phyloP scores from a whole-genome alignment of 2,113 vertebrate species.

The Mormyrus iriodes region DNA sequence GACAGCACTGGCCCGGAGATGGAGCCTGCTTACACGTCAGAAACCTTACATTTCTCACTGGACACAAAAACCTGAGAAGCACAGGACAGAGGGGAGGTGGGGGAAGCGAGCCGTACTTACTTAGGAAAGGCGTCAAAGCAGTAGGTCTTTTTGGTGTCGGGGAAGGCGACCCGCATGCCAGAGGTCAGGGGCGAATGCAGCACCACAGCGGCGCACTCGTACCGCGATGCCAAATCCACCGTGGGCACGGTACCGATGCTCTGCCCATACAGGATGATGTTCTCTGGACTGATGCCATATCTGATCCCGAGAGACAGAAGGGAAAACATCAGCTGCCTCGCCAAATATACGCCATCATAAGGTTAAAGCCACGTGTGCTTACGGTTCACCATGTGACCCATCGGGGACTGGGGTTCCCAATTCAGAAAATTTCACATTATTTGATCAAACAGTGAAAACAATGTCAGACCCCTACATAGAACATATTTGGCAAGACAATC shows the following conservation, averaged over 20 bases:
- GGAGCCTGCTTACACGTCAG: too few species aligned
- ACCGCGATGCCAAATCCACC: slow-evolving; percentile 86
- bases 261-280: slow-evolving; percentile 88
- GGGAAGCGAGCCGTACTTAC: slow-evolving; percentile 56
- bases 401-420: not conserved
- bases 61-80: not conserved
- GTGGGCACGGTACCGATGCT: slow-evolving; percentile 94
- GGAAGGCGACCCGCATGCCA: slow-evolving; percentile 93
- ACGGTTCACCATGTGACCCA: not conserved
- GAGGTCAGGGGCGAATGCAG: slow-evolving; percentile 91
- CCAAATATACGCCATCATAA: not conserved
- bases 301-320: slow-evolving; percentile 45
- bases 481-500: not conserved
- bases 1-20: not conserved
- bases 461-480: not conserved
- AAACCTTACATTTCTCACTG: not conserved
- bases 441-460: not conserved
- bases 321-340: not conserved
- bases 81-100: not conserved
- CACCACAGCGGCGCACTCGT: slow-evolving; percentile 88
- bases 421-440: not conserved
- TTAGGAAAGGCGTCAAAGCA: slow-evolving; percentile 96
- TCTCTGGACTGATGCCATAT: slow-evolving; percentile 89
- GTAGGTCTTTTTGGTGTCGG: slow-evolving; percentile 94
- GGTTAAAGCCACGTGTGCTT: not conserved